Base-by-base conservation (phyloP, 2,113 vertebrate species). In the Ceuthmochares aereus region DNA sequence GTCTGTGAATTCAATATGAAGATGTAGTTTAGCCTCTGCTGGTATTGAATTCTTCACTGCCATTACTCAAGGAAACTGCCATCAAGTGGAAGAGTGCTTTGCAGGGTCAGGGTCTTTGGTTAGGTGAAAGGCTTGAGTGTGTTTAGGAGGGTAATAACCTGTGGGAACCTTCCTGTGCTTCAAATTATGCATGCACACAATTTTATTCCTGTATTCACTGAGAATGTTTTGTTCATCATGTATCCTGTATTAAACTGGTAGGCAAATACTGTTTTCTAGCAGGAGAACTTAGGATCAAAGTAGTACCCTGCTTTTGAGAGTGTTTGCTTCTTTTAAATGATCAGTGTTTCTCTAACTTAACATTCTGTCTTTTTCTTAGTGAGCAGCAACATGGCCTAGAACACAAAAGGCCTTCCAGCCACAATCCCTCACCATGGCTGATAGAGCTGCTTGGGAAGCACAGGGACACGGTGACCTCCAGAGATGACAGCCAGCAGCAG, bases 371-470 rank as follows among this genome's bases (percentile, higher is more conserved):
- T 70, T 81, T 62, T 72, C 52, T 70, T 51, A 55, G 7, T 6
- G 18, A 54, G 64, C 56, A 70, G 68, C 4, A 74, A 80, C 43
- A 10, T 56, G 85, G 34, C 58, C 59, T 69, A 37, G 72, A 62
- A 74, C 55, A 69, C 34, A 55, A 58, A 29, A 11, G 42, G 32
- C 75, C 62, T 47, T 55, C 63, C 59, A 86, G 63, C 68, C 45
- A 4, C 70, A 47, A 3, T 29, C 52, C 27, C 43, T 34, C 10
- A 6, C 36, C 0, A 0, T 6, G 40, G 59, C 58, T 80, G 62
- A 18, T 12, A 10, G 37, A 59, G 34, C 1, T 10, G n/a, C 51
- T 34, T 67, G 64, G 79, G 37, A 68, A 52, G 34, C 30, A 63
- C 30, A 63, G 79, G 18, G 34, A 14, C 32, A 0, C 6, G 40